A percentile compares a stretch with the other conserved stretches of the same genome.
These are phyloP conservation scores for Saguinus imperator DNA, from an alignment of 2,113 vertebrate species.

Conservation along the genomic window DNA sequence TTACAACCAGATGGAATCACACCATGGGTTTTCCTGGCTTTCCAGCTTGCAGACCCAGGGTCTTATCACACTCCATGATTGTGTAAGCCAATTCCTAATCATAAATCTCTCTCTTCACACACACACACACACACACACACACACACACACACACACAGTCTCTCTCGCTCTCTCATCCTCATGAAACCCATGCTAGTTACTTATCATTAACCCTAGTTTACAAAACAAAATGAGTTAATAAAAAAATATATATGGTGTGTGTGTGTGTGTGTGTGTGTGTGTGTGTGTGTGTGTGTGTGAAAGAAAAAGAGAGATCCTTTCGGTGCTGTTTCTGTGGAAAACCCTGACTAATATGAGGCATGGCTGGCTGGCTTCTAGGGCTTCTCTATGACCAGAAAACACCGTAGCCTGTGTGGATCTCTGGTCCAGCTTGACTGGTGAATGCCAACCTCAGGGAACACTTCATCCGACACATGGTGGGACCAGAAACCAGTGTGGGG, in stretches of 20 bases:
- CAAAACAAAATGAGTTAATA: not conserved
- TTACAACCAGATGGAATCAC: not conserved
- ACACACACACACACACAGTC: no score
- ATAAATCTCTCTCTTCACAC: not conserved
- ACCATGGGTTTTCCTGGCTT: not conserved
- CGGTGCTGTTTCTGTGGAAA: not conserved
- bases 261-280: no score
- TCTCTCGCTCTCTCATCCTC: not conserved
- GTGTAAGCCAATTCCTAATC: no score
- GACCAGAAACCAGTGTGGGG: not conserved
- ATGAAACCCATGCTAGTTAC: no score
- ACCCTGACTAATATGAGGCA: not conserved
- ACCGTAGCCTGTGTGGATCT: fast-evolving
- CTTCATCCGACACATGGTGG: not conserved
- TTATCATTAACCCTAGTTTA: not conserved
- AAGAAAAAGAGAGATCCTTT: not conserved
- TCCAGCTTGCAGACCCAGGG: not conserved
- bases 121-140: not conserved
- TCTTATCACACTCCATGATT: no score
- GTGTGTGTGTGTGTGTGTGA: no score
- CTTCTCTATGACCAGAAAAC: not conserved
- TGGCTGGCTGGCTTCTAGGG: not conserved
- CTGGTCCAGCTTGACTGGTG: not conserved
- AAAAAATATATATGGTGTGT: no score
- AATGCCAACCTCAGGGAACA: no score